Percentiles rank a stretch among this genome's conserved stretches.
Conservation (phyloP, 2,888 invertebrate species). For the Odontomyia ornata region DNA sequence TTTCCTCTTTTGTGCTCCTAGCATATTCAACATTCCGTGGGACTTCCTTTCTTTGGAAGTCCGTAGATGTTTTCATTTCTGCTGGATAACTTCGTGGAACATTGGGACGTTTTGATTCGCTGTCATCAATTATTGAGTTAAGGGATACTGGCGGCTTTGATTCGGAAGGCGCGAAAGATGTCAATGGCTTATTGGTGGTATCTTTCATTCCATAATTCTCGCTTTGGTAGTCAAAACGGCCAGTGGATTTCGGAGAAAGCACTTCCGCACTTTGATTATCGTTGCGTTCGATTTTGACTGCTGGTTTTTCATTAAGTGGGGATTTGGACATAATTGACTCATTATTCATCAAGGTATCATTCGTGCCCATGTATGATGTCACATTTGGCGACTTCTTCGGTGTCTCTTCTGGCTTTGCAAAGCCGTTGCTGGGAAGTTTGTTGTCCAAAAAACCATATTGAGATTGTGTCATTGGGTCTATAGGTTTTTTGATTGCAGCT, state of each 20-base stretch:
- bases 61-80: constrained; percentile 22
- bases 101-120: background rate
- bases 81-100: background rate
- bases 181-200: background rate
- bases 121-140: constrained; percentile 15
- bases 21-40: constrained; percentile 31
- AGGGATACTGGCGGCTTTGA: constrained; percentile 25
- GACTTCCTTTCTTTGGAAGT: constrained; percentile 25
- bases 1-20: background rate
- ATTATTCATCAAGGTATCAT: background rate
- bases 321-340: background rate
- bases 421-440: constrained; percentile 29
- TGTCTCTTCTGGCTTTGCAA: background rate
- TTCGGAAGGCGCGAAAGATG: constrained; percentile 11
- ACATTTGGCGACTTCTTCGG: constrained; percentile 2
- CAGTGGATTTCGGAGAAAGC: background rate
- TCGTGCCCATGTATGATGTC: background rate
- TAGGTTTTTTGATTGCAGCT: constrained; percentile 55
- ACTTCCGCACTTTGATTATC: background rate
- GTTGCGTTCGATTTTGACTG: background rate
- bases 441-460: constrained; percentile 47
- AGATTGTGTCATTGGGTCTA: constrained; percentile 51
- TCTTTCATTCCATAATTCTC: background rate
- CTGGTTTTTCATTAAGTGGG: background rate
- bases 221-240: background rate